Conservation (phyloP, 2,888 invertebrate genomes). For the Sesia bembeciformis region DNA sequence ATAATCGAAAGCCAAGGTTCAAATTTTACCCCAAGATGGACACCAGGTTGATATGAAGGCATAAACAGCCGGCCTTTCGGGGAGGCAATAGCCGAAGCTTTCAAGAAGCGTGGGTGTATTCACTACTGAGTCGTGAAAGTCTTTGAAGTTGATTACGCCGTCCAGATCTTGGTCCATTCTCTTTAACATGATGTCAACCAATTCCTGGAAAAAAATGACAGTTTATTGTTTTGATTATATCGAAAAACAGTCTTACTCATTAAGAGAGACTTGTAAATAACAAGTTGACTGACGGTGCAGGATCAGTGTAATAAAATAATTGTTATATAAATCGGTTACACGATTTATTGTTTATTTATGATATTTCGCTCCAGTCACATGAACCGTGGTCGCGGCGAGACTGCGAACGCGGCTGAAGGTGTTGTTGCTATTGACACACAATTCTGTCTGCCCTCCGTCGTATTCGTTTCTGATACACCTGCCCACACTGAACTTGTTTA, state of each 20-base stretch:
- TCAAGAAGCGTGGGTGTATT: slow-evolving; percentile 80
- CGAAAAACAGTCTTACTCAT: background rate
- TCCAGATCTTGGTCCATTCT: slow-evolving; percentile 85
- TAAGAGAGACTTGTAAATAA: too few species aligned
- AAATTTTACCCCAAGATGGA: slow-evolving; percentile 57
- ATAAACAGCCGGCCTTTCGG: slow-evolving; percentile 69
- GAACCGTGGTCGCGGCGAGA: too few species aligned
- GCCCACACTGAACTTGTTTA: too few species aligned
- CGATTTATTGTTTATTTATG: too few species aligned
- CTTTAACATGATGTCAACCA: slow-evolving; percentile 81
- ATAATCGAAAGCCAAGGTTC: background rate
- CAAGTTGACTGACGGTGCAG: too few species aligned
- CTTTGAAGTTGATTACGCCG: slow-evolving; percentile 79
- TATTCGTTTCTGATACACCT: too few species aligned
- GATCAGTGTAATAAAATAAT: too few species aligned
- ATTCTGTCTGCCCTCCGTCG: too few species aligned
- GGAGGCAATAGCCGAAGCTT: slow-evolving; percentile 83
- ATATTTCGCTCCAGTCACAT: too few species aligned
- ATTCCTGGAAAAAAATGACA: slow-evolving; percentile 68
- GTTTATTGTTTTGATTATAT: background rate
- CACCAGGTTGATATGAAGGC: slow-evolving; percentile 61
- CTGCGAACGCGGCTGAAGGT: too few species aligned
- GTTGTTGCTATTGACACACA: too few species aligned
- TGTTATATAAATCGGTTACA: too few species aligned
- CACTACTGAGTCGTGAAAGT: slow-evolving; percentile 77